phyloP scores from a whole-genome alignment of 2,888 invertebrate species.

The Acheta domesticus region DNA sequence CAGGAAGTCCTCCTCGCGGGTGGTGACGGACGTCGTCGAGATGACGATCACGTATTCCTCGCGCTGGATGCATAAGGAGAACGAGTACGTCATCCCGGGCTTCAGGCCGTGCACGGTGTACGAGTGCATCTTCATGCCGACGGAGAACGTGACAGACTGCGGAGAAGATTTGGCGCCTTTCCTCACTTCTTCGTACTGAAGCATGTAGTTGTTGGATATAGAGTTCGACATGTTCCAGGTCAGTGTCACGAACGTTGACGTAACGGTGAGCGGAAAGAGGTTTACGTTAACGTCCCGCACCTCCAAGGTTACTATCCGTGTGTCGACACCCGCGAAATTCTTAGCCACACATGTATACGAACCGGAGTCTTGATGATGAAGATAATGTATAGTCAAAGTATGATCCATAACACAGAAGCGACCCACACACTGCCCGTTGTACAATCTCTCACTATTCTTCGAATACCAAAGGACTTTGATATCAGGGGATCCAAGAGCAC shows the following conservation, averaged over 20 bases:
- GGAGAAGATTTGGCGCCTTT: conserved; percentile 27
- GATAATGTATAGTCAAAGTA: conserved; percentile 37
- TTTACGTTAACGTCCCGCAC: conserved; percentile 39
- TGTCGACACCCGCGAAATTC: conserved; percentile 36
- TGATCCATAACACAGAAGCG: conserved; percentile 36
- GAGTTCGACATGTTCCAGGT: conserved; percentile 43
- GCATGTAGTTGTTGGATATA: conserved; percentile 37
- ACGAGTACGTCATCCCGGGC: conserved; percentile 45
- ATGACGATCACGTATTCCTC: conserved; percentile 42
- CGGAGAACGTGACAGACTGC: conserved; percentile 35
- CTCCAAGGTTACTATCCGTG: conserved; percentile 36
- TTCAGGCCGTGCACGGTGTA: conserved; percentile 47
- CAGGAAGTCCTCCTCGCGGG: conserved; percentile 38
- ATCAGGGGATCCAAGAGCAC: conserved; percentile 38
- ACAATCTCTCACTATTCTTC: conserved; percentile 31
- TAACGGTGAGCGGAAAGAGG: conserved; percentile 42
- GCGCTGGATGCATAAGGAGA: conserved; percentile 45
- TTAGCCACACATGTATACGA: conserved; percentile 38
- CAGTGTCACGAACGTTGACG: conserved; percentile 45
- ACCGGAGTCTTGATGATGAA: conserved; percentile 39
- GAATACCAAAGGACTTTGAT: conserved; percentile 37
- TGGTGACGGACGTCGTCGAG: conserved; percentile 40
- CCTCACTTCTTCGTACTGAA: conserved; percentile 35
- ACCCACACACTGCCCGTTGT: conserved; percentile 35
- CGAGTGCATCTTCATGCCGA: conserved; percentile 41